Evolutionary conservation across 1,140 invertebrate species (phyloP).

Genomic region (Papilio aristodemus): DNA sequence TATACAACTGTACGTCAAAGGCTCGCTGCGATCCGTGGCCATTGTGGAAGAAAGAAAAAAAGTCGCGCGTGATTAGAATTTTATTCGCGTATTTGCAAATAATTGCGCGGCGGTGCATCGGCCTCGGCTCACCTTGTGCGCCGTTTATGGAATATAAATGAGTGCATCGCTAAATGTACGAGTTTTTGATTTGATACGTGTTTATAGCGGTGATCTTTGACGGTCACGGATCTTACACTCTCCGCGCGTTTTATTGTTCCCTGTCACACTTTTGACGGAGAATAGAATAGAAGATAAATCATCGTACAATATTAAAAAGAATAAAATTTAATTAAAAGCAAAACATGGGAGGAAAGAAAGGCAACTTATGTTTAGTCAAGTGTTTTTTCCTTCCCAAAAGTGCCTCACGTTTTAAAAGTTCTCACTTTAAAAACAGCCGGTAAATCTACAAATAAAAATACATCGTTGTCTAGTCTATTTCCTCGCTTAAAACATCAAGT

Average conservation of each 20-base stretch:
- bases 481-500: background rate
- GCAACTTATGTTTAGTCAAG: no score
- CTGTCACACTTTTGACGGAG: background rate
- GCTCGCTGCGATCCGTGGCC: conserved; percentile 37
- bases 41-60: conserved; percentile 60
- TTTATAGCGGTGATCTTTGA: conserved; percentile 34
- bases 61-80: conserved; percentile 56
- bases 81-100: conserved; percentile 59
- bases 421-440: no score
- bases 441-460: background rate
- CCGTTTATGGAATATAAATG: conserved; percentile 59
- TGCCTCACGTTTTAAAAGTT: no score
- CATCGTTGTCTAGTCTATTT: background rate
- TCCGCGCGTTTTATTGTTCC: background rate
- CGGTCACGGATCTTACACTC: background rate
- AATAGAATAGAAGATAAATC: no score
- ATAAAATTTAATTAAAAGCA: no score
- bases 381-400: no score
- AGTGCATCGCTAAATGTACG: conserved; percentile 39
- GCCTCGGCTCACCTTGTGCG: conserved; percentile 65
- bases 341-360: no score
- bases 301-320: no score
- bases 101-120: conserved; percentile 63
- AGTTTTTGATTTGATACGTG: conserved; percentile 40
- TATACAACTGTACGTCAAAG: conserved; percentile 54